A percentile compares a stretch with the other conserved stretches of the same genome.
phyloP scores from a whole-genome alignment of 2,113 vertebrate species.

The Pungitius pungitius region DNA sequence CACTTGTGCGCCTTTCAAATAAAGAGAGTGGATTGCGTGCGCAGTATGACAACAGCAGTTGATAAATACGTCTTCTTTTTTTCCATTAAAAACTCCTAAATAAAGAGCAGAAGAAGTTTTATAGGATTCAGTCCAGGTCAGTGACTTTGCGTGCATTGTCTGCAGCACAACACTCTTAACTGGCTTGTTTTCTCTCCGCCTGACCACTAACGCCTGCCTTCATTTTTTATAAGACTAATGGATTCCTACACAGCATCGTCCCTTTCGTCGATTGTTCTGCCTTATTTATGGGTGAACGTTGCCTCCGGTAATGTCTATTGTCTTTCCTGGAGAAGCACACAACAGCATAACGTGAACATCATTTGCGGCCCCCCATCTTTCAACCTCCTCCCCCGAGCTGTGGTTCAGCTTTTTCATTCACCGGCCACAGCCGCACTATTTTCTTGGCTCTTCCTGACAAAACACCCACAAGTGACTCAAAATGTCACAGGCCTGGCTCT shows the following conservation, averaged over 20 bases:
- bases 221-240: constrained; percentile 85
- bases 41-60: neutral
- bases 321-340: constrained; percentile 62
- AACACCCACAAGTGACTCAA: constrained; percentile 64
- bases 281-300: constrained; percentile 77
- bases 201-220: constrained; percentile 59
- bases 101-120: constrained; percentile 56
- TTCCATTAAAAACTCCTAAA: constrained; percentile 59
- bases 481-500: constrained; percentile 56
- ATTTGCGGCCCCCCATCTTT: neutral
- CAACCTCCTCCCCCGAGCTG: neutral
- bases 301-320: constrained; percentile 66
- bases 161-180: constrained; percentile 46
- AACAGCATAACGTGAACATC: constrained; percentile 41
- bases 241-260: constrained; percentile 63
- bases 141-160: constrained; percentile 68
- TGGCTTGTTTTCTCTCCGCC: constrained; percentile 56
- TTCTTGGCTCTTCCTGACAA: constrained; percentile 50
- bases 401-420: constrained; percentile 67
- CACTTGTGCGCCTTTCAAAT: constrained; percentile 42
- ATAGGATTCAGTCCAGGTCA: constrained; percentile 56
- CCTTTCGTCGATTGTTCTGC: constrained; percentile 60
- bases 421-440: constrained; percentile 25
- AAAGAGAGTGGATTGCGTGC: constrained; percentile 22
- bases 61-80: constrained; percentile 38